Conservation (phyloP, 2,888 invertebrate species). For the Melangyna quadrimaculata region DNA sequence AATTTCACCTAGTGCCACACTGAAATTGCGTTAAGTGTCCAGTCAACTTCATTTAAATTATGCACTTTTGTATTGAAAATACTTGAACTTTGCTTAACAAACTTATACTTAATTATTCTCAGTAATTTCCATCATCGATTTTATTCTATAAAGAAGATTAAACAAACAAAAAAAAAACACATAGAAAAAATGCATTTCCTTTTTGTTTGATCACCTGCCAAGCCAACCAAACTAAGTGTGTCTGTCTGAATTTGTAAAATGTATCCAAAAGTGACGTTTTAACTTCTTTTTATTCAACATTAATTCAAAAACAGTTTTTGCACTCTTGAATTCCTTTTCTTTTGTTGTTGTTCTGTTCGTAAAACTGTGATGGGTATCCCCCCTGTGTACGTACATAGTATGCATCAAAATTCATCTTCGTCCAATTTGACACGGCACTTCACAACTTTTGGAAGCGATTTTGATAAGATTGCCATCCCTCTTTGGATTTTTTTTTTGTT, state of each 20-base stretch:
- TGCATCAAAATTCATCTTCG: slow-evolving; percentile 70
- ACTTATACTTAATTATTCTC: neutral
- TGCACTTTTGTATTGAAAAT: neutral
- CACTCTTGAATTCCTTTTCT: neutral
- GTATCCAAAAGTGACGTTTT: slow-evolving; percentile 46
- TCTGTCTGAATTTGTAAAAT: slow-evolving; percentile 61
- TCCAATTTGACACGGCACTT: slow-evolving; percentile 71
- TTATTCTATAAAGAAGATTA: neutral
- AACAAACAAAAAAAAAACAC: neutral
- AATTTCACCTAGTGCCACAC: too few species aligned
- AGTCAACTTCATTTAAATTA: too few species aligned
- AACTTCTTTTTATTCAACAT: slow-evolving; percentile 19
- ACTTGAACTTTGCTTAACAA: neutral
- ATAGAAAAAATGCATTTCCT: neutral
- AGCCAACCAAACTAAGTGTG: neutral
- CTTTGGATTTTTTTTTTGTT: neutral
- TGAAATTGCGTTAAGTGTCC: too few species aligned
- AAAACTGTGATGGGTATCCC: neutral
- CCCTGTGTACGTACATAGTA: too few species aligned
- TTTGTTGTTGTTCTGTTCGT: neutral
- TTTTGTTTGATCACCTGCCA: slow-evolving; percentile 50
- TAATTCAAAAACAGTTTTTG: slow-evolving; percentile 48
- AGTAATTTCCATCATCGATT: neutral
- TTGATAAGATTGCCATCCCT: slow-evolving; percentile 67
- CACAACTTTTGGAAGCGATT: slow-evolving; percentile 68